Base-by-base conservation (phyloP, 2,888 invertebrate species). In the Melieria picta region DNA sequence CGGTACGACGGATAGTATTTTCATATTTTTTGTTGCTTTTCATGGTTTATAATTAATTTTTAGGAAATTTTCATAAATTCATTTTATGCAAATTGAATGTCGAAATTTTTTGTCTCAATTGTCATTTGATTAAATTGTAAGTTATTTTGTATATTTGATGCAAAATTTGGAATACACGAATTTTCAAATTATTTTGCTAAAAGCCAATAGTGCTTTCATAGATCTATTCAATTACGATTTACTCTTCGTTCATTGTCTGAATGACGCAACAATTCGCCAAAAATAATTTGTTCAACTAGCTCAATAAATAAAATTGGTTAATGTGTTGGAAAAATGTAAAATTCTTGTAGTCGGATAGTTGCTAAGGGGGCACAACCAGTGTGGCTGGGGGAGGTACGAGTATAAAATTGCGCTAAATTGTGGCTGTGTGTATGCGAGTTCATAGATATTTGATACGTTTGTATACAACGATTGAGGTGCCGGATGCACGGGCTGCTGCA, bases 1-100 rank as follows among this genome's bases (percentile, higher is more conserved):
- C 83, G 85, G 82, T 85, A 87, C 84, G 85, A 85, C 84, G 83
- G 82, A 85, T 85, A 82, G 84, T 81, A 82, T 85, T 58, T 7
- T 58, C 65, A 56, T n/a, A 7, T 7, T 52, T 52, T 52, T 52
- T 52, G 11, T 50, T 50, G 16, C 16, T 16, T 16, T 16, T 16
- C 4, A 7, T 52, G 10, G 52, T 52, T 52, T 52, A n/a, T 52
- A 69, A 71, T 55, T 47, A 11, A 52, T 55, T 65, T 57, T 66
- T 13, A 42, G 10, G 56, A 11, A 57, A 65, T 70, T 43, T 57
- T 64, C 72, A 48, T 65, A 75, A 76, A 52, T 45, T 30, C 7
- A 65, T 48, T 57, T 42, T 30, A 3, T 30, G 30, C 30, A 30
- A 30, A 30, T 30, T 1, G 30, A 30, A 10, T 56, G 30, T 57